Evolutionary conservation across 2,113 vertebrate genomes (phyloP), one percentile per base, ranked within the genome.

Genomic region (Delphinapterus leucas): DNA sequence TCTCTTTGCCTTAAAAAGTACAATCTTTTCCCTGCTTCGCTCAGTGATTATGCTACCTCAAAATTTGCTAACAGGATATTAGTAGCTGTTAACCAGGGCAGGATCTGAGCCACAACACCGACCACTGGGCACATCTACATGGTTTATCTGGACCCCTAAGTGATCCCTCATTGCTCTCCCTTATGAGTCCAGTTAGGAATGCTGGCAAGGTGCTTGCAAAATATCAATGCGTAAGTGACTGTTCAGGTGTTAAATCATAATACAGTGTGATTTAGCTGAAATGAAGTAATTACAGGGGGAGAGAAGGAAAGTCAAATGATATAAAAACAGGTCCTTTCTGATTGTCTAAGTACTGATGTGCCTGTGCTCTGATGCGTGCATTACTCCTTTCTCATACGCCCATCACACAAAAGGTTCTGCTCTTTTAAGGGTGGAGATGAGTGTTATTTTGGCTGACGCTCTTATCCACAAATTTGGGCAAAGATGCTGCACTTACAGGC

Each of bases 201-300:
- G 14, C 76, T 28, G 23, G 36, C 65, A 90, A 96, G 92, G 84
- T 90, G 84, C 90, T 96, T 85, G 65, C 96, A 95, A 98, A 96
- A 90, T 71, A 96, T 80, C 70, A 47, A 55, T 67, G 84, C 74
- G 81, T 65, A 95, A 97, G 83, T 94, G 98, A 90, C 44, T 63
- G 95, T 94, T 97, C 80, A 95, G 90, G 96, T 96, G 97, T 97
- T 96, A 97, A 96, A 96, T 96, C 84, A 96, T 92, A 96, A 94
- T 87, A 85, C 80, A 73, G 87, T 73, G 33, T 95, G 96, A 96
- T 97, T 97, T 96, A 25, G 47, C 92, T 94, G 96, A 97, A 96
- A 97, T 97, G 92, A 97, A 94, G 95, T 97, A 97, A 97, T 98
- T 98, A 97, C 14, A 95, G 97, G 94, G 92, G 44, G 41, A 97